These are phyloP conservation scores for Somateria mollissima DNA, from an alignment of 2,797 vertebrate genomes.

Conservation along the genomic window DNA sequence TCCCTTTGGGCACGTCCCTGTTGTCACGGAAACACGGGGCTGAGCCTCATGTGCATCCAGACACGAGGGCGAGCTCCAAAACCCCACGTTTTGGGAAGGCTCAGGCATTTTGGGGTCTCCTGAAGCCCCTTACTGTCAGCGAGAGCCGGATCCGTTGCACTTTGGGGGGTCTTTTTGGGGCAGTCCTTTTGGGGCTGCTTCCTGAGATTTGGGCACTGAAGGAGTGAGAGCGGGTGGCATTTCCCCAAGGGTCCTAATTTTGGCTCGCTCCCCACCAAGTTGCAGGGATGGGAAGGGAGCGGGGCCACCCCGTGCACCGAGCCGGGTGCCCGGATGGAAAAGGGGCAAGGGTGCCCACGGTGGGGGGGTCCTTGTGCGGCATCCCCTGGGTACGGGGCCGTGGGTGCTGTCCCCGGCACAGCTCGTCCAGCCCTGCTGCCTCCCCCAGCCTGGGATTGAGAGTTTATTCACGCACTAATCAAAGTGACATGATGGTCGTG, in stretches of 20 bases:
- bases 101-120: rapidly evolving
- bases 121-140: background rate
- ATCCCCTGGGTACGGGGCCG: rapidly evolving
- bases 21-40: background rate
- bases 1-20: background rate
- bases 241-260: background rate
- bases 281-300: rapidly evolving
- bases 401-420: background rate
- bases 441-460: constrained; percentile 59
- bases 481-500: constrained; percentile 76
- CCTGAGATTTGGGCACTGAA: background rate
- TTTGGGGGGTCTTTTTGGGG: background rate
- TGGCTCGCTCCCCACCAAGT: rapidly evolving
- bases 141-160: background rate
- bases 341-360: no score
- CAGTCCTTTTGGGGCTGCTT: background rate
- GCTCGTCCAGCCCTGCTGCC: constrained; percentile 6
- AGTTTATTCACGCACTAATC: constrained; percentile 78
- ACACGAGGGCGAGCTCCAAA: background rate
- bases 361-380: background rate
- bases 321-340: background rate
- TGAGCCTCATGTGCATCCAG: background rate
- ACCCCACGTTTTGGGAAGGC: background rate
- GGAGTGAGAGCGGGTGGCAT: rapidly evolving
- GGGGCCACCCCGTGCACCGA: rapidly evolving